Percentiles rank a stretch among this genome's conserved stretches.
phyloP scores from a whole-genome alignment of 2,888 invertebrate species.

The Tipula unca region DNA sequence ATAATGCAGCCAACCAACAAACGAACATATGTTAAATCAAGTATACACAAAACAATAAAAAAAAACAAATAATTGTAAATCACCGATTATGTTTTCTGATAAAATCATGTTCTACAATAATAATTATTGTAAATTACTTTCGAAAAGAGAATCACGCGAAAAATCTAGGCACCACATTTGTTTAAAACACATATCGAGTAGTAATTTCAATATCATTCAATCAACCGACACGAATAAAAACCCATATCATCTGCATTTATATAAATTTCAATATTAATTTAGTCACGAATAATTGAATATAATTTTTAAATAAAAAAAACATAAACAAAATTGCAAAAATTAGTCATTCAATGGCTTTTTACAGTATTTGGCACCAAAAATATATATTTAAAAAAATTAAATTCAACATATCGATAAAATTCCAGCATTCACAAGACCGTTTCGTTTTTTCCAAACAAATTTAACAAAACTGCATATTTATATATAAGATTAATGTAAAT shows the following conservation, averaged over 20 bases:
- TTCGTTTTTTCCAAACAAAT: neutral
- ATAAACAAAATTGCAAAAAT: neutral
- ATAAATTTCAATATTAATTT: too few species aligned
- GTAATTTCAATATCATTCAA: neutral
- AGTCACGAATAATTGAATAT: neutral
- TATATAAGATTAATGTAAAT: neutral
- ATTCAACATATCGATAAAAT: neutral
- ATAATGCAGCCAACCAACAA: neutral
- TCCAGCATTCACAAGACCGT: neutral
- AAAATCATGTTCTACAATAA: neutral
- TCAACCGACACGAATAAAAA: neutral
- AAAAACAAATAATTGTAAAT: neutral
- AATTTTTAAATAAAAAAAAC: too few species aligned
- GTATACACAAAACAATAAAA: neutral
- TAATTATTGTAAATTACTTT: neutral
- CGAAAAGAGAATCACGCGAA: neutral
- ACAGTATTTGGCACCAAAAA: neutral
- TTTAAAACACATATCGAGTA: neutral
- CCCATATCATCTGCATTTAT: neutral
- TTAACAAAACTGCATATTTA: neutral
- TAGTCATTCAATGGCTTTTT: neutral
- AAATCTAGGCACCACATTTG: neutral
- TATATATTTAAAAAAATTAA: neutral
- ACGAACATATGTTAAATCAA: neutral
- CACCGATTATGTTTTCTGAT: neutral